Evolutionary conservation across 2,113 vertebrate species (phyloP).

Genomic region (Rhinolophus sinicus): DNA sequence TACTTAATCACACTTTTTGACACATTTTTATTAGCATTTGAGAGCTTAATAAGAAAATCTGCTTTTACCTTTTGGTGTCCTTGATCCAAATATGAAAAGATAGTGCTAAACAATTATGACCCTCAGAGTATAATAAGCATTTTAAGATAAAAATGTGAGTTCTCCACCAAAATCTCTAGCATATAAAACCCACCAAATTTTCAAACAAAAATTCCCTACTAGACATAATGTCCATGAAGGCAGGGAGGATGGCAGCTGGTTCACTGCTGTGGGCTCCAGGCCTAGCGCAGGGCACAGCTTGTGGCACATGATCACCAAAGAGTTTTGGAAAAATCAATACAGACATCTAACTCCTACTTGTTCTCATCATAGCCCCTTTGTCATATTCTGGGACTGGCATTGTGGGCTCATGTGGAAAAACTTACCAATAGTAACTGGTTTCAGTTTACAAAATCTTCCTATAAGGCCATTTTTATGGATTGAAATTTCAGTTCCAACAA

Average conservation of each 20-base stretch:
- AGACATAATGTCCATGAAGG: not conserved
- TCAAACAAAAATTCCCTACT: not conserved
- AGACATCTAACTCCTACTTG: not conserved
- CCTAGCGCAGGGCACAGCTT: fast-evolving
- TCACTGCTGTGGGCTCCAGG: too few species aligned
- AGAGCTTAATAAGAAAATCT: conserved; percentile 50
- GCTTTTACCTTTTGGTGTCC: not conserved
- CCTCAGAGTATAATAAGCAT: not conserved
- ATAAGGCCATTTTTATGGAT: not conserved
- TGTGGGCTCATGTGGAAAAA: not conserved
- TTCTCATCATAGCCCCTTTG: not conserved
- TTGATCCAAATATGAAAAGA: conserved; percentile 30
- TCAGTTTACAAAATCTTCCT: not conserved
- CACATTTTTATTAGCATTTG: not conserved
- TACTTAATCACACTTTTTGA: not conserved
- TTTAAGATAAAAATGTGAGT: not conserved
- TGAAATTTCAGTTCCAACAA: not conserved
- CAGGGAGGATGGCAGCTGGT: fast-evolving
- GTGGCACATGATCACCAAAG: not conserved
- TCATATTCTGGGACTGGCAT: not conserved
- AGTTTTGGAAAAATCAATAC: not conserved
- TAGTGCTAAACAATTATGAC: not conserved
- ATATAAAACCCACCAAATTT: not conserved
- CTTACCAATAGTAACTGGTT: not conserved
- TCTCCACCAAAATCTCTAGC: not conserved